Conservation (phyloP, 1,140 invertebrate genomes). For the Whitmania pigra region DNA sequence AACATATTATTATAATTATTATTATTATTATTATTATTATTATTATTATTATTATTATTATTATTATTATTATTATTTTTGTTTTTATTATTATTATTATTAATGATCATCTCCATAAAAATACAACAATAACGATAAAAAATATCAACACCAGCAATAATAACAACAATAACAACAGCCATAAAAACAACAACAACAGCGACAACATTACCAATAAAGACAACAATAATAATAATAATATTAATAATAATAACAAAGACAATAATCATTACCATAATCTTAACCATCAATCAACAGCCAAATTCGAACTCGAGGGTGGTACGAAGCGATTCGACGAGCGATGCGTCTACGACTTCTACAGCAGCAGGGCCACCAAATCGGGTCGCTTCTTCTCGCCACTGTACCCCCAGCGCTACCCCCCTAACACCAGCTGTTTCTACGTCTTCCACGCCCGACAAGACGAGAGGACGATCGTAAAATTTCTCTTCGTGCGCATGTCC, state of each 20-base stretch:
- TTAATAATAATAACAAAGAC: neutral
- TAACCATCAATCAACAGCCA: constrained; percentile 2
- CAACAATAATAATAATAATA: neutral
- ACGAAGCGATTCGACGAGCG: constrained; percentile 46
- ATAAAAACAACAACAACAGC: no score
- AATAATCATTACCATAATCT: no score
- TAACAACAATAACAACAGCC: neutral
- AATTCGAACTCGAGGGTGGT: constrained; percentile 21
- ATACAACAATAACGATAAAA: no score
- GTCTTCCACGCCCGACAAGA: constrained; percentile 49
- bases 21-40: no score
- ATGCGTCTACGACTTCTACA: constrained; percentile 65
- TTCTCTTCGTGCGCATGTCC: constrained; percentile 35
- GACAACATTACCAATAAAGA: neutral
- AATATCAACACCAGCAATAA: no score
- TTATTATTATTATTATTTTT: no score
- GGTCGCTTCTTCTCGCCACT: constrained; percentile 66
- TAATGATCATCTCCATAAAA: no score
- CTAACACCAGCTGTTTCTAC: constrained; percentile 62
- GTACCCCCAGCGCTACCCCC: constrained; percentile 71
- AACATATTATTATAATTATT: no score
- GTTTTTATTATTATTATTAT: no score
- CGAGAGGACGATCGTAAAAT: constrained; percentile 37
- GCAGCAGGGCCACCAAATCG: constrained; percentile 50
- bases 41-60: no score